Conservation (phyloP, 2,113 vertebrate species). For the Oreochromis niloticus region DNA sequence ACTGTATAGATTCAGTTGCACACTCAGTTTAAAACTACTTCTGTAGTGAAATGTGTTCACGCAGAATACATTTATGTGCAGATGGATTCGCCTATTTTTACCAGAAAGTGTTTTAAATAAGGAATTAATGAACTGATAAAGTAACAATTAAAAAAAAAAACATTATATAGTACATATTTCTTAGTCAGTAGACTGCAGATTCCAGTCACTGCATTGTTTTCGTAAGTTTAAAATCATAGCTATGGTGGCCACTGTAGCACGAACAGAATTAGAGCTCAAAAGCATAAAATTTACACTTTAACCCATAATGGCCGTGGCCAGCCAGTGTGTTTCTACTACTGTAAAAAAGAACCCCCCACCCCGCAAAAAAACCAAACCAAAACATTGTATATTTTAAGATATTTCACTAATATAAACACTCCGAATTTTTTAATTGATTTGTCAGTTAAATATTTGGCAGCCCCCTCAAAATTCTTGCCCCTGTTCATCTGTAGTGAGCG, state of each 20-base stretch:
- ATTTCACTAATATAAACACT: not conserved
- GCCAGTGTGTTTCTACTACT: not conserved
- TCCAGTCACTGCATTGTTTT: not conserved
- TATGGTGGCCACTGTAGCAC: not conserved
- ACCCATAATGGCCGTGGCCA: not conserved
- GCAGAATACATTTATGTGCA: not conserved
- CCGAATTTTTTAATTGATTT: not conserved
- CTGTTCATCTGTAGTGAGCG: not conserved
- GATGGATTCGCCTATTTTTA: not conserved
- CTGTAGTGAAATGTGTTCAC: not conserved
- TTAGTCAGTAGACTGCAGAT: not conserved
- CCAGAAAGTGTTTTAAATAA: not conserved
- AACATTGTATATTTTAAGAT: not conserved
- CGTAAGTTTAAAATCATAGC: not conserved
- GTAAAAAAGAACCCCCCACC: not conserved
- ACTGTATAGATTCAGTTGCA: conserved; percentile 49
- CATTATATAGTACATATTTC: not conserved
- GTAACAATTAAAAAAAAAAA: not conserved
- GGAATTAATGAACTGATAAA: not conserved
- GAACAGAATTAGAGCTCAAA: not conserved
- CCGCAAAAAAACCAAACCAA: not conserved
- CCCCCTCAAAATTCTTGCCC: not conserved
- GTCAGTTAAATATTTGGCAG: not conserved
- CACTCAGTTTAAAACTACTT: not conserved
- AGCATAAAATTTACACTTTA: not conserved